Evolutionary conservation across 2,888 invertebrate genomes (phyloP), one percentile per base, ranked within the genome.

Genomic region (Trissolcus japonicus): DNA sequence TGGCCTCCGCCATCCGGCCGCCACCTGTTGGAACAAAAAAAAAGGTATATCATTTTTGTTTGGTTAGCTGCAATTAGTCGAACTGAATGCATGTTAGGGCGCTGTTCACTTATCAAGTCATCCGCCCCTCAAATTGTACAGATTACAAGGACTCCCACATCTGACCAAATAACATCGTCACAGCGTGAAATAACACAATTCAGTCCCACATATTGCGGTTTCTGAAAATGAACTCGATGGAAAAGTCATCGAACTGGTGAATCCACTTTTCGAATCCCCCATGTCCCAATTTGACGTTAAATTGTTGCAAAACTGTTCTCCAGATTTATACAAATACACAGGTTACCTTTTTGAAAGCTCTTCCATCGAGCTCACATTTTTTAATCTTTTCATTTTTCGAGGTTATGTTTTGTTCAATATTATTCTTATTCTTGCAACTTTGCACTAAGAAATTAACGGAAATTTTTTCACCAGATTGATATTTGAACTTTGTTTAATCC

Each of bases 1-100:
- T 80, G 51, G 84, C 80, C 65, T 69, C 73, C 57, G 80, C 56
- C 66, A 79, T 75, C 77, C 83, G 80, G 76, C 81, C 67, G 51
- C 71, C 82, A 59, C 79, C 81, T 61, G 83, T 83, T 84, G 80
- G 35, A 81, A 82, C 59, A 75, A 59, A 75, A 21, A n/a, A n/a
- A 75, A 16, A 75, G 74, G 80, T 19, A 59, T 29, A 55, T 59
- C 62, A 76, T 48, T 76, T 65, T 69, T 54, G 56, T 65, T 72
- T 72, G 65, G 66, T 66, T 65, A 65, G 62, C 9, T 60, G 72
- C 48, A 60, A 72, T 60, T 63, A 65, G 59, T 57, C 71, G 57
- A 68, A 68, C 40, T 55, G 48, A 54, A 61, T 43, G 25, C 54
- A 16, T 16, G 4, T 19, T 62, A 57, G 54, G 59, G 67, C 43